Evolutionary conservation across 2,797 vertebrate genomes (phyloP), one percentile per base, ranked within the genome.

Genomic region (Anniella stebbinsi): DNA sequence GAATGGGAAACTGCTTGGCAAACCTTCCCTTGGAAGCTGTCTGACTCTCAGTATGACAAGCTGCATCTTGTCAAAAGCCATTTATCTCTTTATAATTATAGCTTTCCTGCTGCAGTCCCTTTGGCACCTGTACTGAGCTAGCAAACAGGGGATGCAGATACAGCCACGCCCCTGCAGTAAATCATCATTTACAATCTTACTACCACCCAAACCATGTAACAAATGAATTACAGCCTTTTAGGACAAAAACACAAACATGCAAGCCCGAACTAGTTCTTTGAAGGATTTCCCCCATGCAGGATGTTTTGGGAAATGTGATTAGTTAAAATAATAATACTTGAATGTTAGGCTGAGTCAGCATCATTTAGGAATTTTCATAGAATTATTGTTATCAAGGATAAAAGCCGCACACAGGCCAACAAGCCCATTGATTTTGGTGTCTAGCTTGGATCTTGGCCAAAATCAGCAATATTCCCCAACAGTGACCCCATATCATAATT

Each of bases 11-110:
- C 41, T 10, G 15, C 57, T 87, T 84, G 63, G 38, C 73, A 87
- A 76, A 36, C 38, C 45, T 84, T 75, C 77, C 84, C 84, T 86
- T 75, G 54, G 67, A 90, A 41, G 36, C 57, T 7, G 28, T 12
- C 81, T 82, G 75, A 60, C 60, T 88, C 57, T 41, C 83, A 76
- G 69, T 48, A 45, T 80, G 51, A 85, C 86, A 92, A 81, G 77
- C 63, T 17, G 51, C 41, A 81, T 82, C 70, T 90, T 84, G 60
- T 75, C 83, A 63, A 88, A 36, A 89, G 80, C 69, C 67, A 87
- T 75, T 87, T n/a, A 51, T 45, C n/a, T 70, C 38, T 0, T 1
- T n/a, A n/a, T 86, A 86, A 70, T 81, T 72, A 84, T 67, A 84
- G 60, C 21, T 38, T 72, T 63, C 72, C 72, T 70, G 72, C 78